Evolutionary conservation across 2,113 vertebrate species (phyloP).

Genomic region (Atlantisia rogersi): DNA sequence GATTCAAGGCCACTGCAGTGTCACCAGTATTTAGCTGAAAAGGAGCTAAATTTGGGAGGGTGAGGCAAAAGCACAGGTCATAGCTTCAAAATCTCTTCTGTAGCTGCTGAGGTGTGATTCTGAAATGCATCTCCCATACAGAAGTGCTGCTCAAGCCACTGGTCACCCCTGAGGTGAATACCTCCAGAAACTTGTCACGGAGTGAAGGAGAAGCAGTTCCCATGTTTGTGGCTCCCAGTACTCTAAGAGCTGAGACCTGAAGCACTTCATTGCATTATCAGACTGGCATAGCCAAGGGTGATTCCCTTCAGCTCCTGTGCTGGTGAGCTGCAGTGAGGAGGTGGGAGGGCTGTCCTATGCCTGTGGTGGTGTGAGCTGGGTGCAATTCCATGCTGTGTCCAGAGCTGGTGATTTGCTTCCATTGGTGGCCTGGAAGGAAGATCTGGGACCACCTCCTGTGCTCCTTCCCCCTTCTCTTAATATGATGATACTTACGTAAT

Average conservation of each 20-base stretch:
- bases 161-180: neutral
- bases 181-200: neutral
- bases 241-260: neutral
- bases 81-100: neutral
- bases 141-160: neutral
- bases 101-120: neutral
- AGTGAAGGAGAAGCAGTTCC: neutral
- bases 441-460: neutral
- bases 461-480: neutral
- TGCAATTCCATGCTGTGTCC: neutral
- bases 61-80: neutral
- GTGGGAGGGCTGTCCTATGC: neutral
- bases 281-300: neutral
- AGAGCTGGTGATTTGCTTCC: neutral
- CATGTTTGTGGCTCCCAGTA: neutral
- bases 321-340: neutral
- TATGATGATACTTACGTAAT: rapidly evolving
- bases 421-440: neutral
- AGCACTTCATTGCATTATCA: neutral
- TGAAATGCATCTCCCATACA: neutral
- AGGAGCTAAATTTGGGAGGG: constrained; percentile 19
- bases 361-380: neutral
- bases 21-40: neutral
- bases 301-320: neutral
- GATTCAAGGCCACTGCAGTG: neutral